Evolutionary conservation across 2,113 vertebrate genomes (phyloP), one percentile per base, ranked within the genome.

Genomic region (Plectropomus leopardus): DNA sequence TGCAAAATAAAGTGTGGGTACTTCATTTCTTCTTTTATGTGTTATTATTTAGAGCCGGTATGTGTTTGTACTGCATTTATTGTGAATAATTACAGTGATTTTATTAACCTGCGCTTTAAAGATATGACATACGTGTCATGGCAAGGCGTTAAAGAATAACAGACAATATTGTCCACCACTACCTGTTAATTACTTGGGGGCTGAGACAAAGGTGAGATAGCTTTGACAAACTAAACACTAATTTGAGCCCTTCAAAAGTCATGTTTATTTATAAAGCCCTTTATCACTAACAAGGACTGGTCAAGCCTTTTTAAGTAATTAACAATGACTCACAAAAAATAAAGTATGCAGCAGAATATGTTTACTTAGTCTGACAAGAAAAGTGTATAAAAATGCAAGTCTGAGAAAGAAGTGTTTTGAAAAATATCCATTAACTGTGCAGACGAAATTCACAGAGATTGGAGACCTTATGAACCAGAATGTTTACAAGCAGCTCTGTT

Each of bases 191-290:
- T 58, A 44, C 34, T 57, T 61, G 28, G 16, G 23, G 5, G 7
- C 26, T 76, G 40, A 64, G 11, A 69, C 7, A 48, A 50, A 64
- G 48, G 50, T 69, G 72, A 11, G 36, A 73, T 10, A 47, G 16
- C 30, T 21, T 47, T n/a, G 11, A 61, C 55, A 55, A 60, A 36
- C 19, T 36, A 17, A 55, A 8, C 11, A 19, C 6, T 69, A 55
- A 82, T 70, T 76, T 1, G 1, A 55, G 40, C 34, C 17, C 26
- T 68, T 81, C 19, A 28, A 23, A 70, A 72, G 8, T 11, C 16
- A 57, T 65, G 44, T 80, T 50, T 66, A 42, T 58, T 58, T 14
- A 59, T 58, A 58, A 48, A 50, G 11, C 17, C 2, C 4, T 34
- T 70, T 16, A 45, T 45, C 51, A 36, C 8, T 47, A 21, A 47